Conservation (phyloP, 1,140 invertebrate species). For the Sesamia nonagrioides region DNA sequence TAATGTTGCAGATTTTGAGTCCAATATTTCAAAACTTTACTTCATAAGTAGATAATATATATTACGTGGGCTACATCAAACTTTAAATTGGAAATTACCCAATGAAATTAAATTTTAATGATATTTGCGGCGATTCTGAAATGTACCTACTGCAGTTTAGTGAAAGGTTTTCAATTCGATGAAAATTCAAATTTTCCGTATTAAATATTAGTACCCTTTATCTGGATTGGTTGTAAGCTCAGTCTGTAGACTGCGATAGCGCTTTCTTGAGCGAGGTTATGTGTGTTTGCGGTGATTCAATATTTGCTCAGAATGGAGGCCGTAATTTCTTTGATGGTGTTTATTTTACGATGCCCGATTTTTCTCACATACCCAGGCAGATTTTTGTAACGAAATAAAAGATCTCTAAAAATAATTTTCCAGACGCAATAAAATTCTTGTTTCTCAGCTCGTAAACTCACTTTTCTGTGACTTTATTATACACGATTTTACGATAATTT, state of each 20-base stretch:
- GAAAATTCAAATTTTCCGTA: neutral
- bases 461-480: conserved; percentile 22
- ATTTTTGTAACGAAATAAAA: conserved; percentile 37
- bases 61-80: neutral
- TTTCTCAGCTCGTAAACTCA: conserved; percentile 9
- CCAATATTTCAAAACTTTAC: neutral
- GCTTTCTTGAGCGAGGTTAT: conserved; percentile 30
- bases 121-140: neutral
- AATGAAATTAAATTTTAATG: neutral
- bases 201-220: neutral
- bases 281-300: conserved; percentile 36
- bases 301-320: conserved; percentile 24
- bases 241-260: conserved; percentile 2
- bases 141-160: neutral
- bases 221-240: neutral
- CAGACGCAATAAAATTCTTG: conserved; percentile 15
- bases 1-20: conserved; percentile 2
- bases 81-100: neutral
- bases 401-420: neutral
- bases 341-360: conserved; percentile 18
- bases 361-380: neutral
- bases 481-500: conserved; percentile 19
- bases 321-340: conserved; percentile 33
- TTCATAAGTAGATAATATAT: conserved; percentile 6
- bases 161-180: no score